Evolutionary conservation across 1,140 invertebrate genomes (phyloP), one percentile per base, ranked within the genome.

Genomic region (Drosophila bocqueti): DNA sequence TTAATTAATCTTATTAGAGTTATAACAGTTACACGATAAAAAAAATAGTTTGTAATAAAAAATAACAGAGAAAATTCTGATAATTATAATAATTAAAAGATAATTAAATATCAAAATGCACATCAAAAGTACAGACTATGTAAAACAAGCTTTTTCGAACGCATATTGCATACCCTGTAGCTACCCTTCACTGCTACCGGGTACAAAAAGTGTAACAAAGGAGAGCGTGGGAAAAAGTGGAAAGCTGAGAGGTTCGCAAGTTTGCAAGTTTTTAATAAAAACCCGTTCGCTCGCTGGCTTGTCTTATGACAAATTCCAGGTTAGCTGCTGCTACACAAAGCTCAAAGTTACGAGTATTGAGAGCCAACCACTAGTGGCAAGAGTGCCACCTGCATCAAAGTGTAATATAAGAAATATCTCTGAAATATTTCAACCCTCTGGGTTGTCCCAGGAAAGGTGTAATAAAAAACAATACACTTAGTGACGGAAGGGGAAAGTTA

Each of bases 231-330:
- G 8, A 18, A 47, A 57, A 38, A 75, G 42, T 15, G 61, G 71
- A 75, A 65, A 75, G 61, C 42, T 43, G 73, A 55, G 73, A 65
- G 57, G 49, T 49, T 71, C n/a, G 16, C 55, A 60, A 42, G 76
- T 59, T 80, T 46, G 42, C 52, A 74, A 78, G 84, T 81, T 89
- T 87, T 84, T 89, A 87, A 81, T 89, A 89, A 87, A 87, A 87
- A 77, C 77, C 45, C 55, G 50, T 47, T 68, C 31, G 45, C 45
- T 50, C 26, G 18, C 79, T 49, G 47, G 24, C 79, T 49, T 55
- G 54, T 66, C 82, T 87, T 89, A 84, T 87, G 81, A 83, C 76
- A 89, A 81, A 87, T 89, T 87, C 71, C 79, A 31, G 47, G 60
- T 78, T 78, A 64, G 65, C 68, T 64, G 40, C 31, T 76, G 59